These are phyloP conservation scores for Eubucco bourcierii DNA, from an alignment of 2,113 vertebrate genomes.

Conservation along the genomic window DNA sequence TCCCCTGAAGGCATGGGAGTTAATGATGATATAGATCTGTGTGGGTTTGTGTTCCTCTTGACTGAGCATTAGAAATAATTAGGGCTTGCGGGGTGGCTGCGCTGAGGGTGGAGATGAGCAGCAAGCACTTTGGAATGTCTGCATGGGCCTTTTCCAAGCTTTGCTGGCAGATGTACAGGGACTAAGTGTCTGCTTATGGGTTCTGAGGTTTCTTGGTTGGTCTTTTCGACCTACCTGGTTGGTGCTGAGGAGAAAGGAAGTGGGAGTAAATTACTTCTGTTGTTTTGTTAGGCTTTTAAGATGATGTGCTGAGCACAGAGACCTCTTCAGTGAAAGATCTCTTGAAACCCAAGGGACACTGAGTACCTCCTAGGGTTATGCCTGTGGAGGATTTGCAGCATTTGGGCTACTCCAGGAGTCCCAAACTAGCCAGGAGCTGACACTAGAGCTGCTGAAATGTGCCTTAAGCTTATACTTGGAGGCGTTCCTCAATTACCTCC, in stretches of 20 bases:
- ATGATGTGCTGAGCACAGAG: neutral
- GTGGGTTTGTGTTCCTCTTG: slow-evolving; percentile 63
- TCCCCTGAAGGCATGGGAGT: slow-evolving; percentile 56
- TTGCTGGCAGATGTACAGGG: slow-evolving; percentile 9
- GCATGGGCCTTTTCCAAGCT: neutral
- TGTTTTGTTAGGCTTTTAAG: slow-evolving; percentile 5
- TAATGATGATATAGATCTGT: slow-evolving; percentile 68
- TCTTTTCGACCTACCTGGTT: neutral
- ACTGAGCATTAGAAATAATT: slow-evolving; percentile 66
- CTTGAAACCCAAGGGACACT: neutral
- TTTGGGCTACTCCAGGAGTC: neutral
- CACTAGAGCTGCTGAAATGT: neutral
- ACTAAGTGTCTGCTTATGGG: neutral
- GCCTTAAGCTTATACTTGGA: neutral
- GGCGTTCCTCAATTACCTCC: neutral
- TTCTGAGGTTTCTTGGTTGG: slow-evolving; percentile 16
- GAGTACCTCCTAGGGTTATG: neutral
- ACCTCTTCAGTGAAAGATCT: neutral
- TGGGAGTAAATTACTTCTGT: neutral
- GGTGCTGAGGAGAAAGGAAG: neutral
- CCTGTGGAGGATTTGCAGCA: accelerated
- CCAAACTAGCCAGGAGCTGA: neutral
- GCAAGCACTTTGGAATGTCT: neutral
- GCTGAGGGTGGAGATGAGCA: slow-evolving; percentile 41
- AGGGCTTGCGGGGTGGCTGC: slow-evolving; percentile 44